These are phyloP conservation scores for Drosophila pseudoobscura DNA, from an alignment of 1,140 invertebrate species.

Conservation along the genomic window DNA sequence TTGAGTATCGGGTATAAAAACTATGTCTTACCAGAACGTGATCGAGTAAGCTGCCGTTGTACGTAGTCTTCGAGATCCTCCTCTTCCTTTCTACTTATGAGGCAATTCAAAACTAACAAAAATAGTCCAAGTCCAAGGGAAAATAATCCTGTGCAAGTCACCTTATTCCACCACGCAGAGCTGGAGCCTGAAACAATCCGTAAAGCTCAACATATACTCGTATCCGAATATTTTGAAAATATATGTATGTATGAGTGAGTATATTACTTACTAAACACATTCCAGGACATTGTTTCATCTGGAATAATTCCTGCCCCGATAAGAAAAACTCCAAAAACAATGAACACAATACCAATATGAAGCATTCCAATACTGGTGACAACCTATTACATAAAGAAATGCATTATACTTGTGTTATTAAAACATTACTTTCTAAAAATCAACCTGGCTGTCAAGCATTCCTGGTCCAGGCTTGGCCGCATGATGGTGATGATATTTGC, in stretches of 20 bases:
- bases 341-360: conserved; percentile 94
- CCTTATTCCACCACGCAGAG: conserved; percentile 90
- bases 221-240: neutral
- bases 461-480: conserved; percentile 80
- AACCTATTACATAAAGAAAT: conserved; percentile 53
- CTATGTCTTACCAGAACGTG: conserved; percentile 86
- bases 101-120: conserved; percentile 90
- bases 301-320: conserved; percentile 91
- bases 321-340: conserved; percentile 92
- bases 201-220: neutral
- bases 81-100: conserved; percentile 92
- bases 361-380: conserved; percentile 94
- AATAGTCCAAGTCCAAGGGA: conserved; percentile 90
- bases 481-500: conserved; percentile 75
- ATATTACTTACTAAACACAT: conserved; percentile 84
- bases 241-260: neutral
- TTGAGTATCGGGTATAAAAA: neutral
- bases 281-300: conserved; percentile 89
- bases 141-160: conserved; percentile 91
- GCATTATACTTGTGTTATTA: neutral
- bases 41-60: conserved; percentile 91
- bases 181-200: conserved; percentile 62
- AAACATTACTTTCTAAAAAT: neutral
- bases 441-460: conserved; percentile 84
- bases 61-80: conserved; percentile 93